Evolutionary conservation across 2,888 invertebrate species (phyloP), one percentile per base, ranked within the genome.

Genomic region (Drosophila vallismaia): DNA sequence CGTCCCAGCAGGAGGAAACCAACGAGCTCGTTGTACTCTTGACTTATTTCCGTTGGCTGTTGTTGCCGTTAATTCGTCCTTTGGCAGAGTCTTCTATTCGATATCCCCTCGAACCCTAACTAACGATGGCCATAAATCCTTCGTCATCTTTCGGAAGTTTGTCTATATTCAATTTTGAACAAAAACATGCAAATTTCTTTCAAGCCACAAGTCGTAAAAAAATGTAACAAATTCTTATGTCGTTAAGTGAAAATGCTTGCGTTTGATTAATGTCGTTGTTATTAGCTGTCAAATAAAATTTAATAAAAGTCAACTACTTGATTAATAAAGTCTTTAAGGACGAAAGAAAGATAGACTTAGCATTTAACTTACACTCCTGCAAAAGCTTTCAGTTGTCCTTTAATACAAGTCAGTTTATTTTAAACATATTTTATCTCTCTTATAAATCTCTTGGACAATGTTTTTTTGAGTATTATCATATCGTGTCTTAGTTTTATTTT

Each of bases 41-140:
- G 63, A 72, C 71, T 76, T 79, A 52, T 64, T 76, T 79, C 62
- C 58, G 42, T 58, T 49, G 45, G 26, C 56, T 60, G 36, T 70
- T 70, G 44, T 51, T 69, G 56, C 42, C 51, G 71, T 53, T 76
- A 77, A 80, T 80, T 77, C 66, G 49, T 28, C 57, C 60, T 58
- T 19, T 71, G 60, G 52, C 26, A 64, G 58, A 38, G 45, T n/a
- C 12, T 48, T 28, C 40, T 68, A 62, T 76, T 70, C 50, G 57
- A 73, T 63, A 72, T 52, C 19, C 38, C 57, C 49, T 40, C 33
- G 19, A 49, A 46, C 19, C n/a, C 28, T 31, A 29, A 70, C 56
- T 54, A 56, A 71, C 63, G 52, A 55, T 33, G 33, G 24, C 64
- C 54, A 66, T 59, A 55, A 77, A 75, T 79, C 71, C 29, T 19